phyloP scores from a whole-genome alignment of 2,113 vertebrate genomes.

The Myotis brandtii region DNA sequence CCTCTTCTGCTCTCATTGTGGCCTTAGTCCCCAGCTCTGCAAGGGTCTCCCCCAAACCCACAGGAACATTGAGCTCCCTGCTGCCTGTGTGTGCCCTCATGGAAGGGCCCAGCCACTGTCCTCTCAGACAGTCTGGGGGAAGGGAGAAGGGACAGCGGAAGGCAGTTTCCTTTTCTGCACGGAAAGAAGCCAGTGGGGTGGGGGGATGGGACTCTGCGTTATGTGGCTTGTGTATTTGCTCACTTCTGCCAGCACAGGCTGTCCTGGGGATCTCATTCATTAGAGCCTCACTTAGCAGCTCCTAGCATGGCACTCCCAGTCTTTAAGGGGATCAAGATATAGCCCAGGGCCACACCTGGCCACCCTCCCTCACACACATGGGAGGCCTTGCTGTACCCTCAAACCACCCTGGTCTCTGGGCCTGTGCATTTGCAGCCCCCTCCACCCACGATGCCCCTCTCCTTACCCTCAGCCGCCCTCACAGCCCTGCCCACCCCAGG shows the following conservation, averaged over 20 bases:
- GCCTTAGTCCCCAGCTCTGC: not conserved
- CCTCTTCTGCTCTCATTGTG: not conserved
- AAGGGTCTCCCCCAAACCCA: not conserved
- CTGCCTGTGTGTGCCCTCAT: not conserved
- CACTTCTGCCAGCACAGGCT: accelerated
- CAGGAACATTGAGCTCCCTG: accelerated
- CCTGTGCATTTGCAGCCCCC: not conserved
- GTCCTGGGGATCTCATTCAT: not conserved
- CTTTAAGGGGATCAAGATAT: not conserved
- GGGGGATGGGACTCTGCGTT: accelerated
- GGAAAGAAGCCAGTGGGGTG: not conserved
- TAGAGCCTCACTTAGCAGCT: not conserved
- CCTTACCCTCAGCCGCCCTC: not conserved
- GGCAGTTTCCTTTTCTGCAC: not conserved
- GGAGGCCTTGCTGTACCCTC: not conserved
- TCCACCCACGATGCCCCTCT: too few relatives aligned
- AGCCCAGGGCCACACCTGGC: not conserved
- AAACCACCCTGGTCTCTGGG: too few relatives aligned
- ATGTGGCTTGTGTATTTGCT: accelerated
- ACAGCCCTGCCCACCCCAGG: not conserved
- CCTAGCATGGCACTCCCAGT: not conserved
- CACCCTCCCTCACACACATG: not conserved
- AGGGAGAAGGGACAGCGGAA: too few relatives aligned
- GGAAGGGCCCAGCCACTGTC: not conserved
- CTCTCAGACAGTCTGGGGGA: not conserved